Percentiles rank a stretch among this genome's conserved stretches.
These are phyloP conservation scores for Poeciliopsis infans DNA, from an alignment of 2,797 vertebrate genomes.

Conservation along the genomic window DNA sequence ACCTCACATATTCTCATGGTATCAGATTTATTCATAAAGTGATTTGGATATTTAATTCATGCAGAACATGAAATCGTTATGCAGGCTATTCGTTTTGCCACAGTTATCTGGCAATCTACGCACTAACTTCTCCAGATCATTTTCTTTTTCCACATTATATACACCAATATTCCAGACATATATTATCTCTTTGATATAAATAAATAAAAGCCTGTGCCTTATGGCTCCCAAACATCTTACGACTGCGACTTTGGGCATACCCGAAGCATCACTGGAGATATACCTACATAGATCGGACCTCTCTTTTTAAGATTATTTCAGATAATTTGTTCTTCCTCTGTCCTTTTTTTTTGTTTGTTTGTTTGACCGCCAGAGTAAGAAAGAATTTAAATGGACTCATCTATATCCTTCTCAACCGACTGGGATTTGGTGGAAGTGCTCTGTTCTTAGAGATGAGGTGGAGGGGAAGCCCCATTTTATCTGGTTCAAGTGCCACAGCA, in stretches of 20 bases:
- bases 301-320: constrained; percentile 72
- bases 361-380: constrained; percentile 67
- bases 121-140: constrained; percentile 57
- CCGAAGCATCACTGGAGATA: constrained; percentile 76
- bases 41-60: constrained; percentile 69
- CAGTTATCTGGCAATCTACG: constrained; percentile 54
- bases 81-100: constrained; percentile 49
- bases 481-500: constrained; percentile 85
- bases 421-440: constrained; percentile 77
- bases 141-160: constrained; percentile 61
- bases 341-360: constrained; percentile 49
- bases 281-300: constrained; percentile 76
- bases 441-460: constrained; percentile 80
- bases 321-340: constrained; percentile 37
- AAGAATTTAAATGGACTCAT: constrained; percentile 78
- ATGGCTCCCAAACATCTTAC: constrained; percentile 70
- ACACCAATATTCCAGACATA: constrained; percentile 67
- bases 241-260: constrained; percentile 67
- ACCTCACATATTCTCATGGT: constrained; percentile 63
- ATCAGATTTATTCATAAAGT: constrained; percentile 52
- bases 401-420: constrained; percentile 78
- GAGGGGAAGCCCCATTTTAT: constrained; percentile 82
- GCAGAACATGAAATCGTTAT: constrained; percentile 64
- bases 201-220: constrained; percentile 74
- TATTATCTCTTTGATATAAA: constrained; percentile 68